Evolutionary conservation across 2,888 invertebrate species (phyloP).

Genomic region (Choreutis nemorana): DNA sequence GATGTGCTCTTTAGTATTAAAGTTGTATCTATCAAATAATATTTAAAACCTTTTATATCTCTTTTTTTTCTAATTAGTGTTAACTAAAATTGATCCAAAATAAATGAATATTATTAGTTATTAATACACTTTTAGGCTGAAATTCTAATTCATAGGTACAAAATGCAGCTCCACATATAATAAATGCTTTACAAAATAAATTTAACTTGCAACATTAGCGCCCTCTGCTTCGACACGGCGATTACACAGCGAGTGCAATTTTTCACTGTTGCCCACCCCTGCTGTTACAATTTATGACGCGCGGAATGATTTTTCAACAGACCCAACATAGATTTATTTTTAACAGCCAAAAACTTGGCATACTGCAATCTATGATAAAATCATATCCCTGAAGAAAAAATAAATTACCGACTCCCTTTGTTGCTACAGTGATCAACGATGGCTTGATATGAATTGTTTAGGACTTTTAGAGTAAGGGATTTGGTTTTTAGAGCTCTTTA

Average conservation of each 20-base stretch:
- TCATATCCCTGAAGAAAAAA: too few relatives aligned
- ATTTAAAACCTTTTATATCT: too few relatives aligned
- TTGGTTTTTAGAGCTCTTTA: too few relatives aligned
- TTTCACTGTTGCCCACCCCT: conserved; percentile 53
- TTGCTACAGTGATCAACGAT: too few relatives aligned
- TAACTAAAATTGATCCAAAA: neutral
- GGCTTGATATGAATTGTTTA: too few relatives aligned
- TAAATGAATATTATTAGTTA: neutral
- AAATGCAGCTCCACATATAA: conserved; percentile 28
- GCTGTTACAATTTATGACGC: conserved; percentile 54
- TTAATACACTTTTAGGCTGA: neutral
- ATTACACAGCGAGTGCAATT: conserved; percentile 52
- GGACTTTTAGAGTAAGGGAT: too few relatives aligned
- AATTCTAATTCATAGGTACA: conserved; percentile 25
- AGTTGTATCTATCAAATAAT: neutral
- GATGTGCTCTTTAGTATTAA: neutral
- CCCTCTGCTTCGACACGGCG: conserved; percentile 48
- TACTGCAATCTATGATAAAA: conserved; percentile 16
- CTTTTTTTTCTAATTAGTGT: neutral
- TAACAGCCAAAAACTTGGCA: conserved; percentile 40
- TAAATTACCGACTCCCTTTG: too few relatives aligned
- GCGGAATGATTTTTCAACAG: conserved; percentile 59
- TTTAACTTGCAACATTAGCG: conserved; percentile 55
- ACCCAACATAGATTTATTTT: conserved; percentile 53
- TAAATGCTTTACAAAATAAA: conserved; percentile 54